Percentiles rank a stretch among this genome's conserved stretches.
phyloP scores from a whole-genome alignment of 2,888 invertebrate species.

The Apotomis turbidana region DNA sequence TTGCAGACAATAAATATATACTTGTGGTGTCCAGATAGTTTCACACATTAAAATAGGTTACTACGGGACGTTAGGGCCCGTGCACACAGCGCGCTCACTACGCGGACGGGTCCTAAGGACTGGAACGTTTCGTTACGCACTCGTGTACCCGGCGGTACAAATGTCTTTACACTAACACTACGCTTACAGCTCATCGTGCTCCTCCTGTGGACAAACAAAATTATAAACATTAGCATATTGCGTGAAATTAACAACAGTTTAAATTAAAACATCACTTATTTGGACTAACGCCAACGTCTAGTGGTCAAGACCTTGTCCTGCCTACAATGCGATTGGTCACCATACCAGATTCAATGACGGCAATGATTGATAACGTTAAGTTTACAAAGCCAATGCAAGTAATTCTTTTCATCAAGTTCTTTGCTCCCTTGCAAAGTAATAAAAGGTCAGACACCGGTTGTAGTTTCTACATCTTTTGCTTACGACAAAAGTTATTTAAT shows the following conservation, averaged over 20 bases:
- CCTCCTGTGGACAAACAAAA: conserved; percentile 70
- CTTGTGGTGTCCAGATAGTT: conserved; percentile 29
- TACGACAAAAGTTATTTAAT: no score
- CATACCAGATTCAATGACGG: no score
- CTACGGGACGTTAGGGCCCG: conserved; percentile 32
- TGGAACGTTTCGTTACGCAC: conserved; percentile 43
- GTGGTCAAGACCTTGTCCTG: no score
- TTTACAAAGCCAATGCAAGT: no score
- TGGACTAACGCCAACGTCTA: no score
- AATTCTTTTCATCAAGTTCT: no score
- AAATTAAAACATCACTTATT: no score
- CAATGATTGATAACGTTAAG: no score
- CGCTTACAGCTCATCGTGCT: conserved; percentile 78
- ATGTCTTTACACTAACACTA: conserved; percentile 66
- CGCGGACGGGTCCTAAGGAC: conserved; percentile 10
- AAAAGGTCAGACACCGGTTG: no score
- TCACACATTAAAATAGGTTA: conserved; percentile 25
- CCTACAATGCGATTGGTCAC: no score
- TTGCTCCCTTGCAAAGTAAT: no score
- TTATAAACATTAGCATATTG: conserved; percentile 7
- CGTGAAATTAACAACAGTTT: not conserved
- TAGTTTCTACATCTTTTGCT: no score
- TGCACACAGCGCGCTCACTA: conserved; percentile 10
- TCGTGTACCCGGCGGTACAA: conserved; percentile 62
- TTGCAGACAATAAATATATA: conserved; percentile 39